A percentile compares a stretch with the other conserved stretches of the same genome.
Conservation (phyloP, 2,888 invertebrate genomes). For the Odiellus spinosus region DNA sequence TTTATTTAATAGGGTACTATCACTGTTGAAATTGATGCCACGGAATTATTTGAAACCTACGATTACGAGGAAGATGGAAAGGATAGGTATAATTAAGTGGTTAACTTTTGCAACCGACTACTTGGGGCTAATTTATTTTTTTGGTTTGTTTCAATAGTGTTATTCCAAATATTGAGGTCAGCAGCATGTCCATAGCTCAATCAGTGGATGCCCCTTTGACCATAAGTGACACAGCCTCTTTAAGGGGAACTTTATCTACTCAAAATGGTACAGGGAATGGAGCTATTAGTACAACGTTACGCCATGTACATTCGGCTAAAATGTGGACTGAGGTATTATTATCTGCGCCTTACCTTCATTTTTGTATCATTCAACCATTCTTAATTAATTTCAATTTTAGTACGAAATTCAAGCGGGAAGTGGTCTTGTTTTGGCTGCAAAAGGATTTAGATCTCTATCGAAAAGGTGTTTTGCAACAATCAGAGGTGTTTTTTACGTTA, state of each 20-base stretch:
- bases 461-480: slow-evolving; percentile 56
- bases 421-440: slow-evolving; percentile 59
- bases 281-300: slow-evolving; percentile 55
- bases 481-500: slow-evolving; percentile 56
- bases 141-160: slow-evolving; percentile 24
- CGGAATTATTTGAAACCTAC: slow-evolving; percentile 75
- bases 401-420: slow-evolving; percentile 63
- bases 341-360: slow-evolving; percentile 1
- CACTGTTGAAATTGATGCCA: slow-evolving; percentile 74
- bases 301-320: slow-evolving; percentile 60
- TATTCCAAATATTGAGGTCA: slow-evolving; percentile 67
- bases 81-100: not conserved
- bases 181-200: slow-evolving; percentile 81
- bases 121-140: not conserved
- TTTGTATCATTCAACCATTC: no score
- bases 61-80: slow-evolving; percentile 32
- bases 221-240: slow-evolving; percentile 59
- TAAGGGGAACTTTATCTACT: slow-evolving; percentile 41
- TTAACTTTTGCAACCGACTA: not conserved
- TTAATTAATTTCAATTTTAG: slow-evolving; percentile 11
- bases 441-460: slow-evolving; percentile 58
- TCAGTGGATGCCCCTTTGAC: slow-evolving; percentile 87
- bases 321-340: slow-evolving; percentile 63
- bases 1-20: slow-evolving; percentile 45
- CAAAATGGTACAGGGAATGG: slow-evolving; percentile 73